These are phyloP conservation scores for Schrankia costaestrigalis DNA, from an alignment of 2,888 invertebrate species.

Conservation along the genomic window DNA sequence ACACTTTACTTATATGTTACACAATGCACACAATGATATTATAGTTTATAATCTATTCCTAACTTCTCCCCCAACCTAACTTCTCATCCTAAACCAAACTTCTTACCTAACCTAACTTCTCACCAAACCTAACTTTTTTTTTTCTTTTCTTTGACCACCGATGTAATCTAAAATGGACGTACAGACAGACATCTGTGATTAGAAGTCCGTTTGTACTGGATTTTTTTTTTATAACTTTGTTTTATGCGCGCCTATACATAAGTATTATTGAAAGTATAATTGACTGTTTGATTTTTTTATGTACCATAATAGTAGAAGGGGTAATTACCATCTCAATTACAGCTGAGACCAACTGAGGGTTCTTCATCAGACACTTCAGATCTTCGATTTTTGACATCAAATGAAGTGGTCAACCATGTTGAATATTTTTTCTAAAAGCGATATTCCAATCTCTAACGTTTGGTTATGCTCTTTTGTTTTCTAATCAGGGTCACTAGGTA, in stretches of 20 bases:
- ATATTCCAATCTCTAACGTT: not conserved
- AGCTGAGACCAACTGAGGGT: not conserved
- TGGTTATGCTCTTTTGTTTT: not conserved
- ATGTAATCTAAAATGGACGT: not conserved
- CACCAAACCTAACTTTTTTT: too few species aligned
- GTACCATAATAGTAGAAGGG: not conserved
- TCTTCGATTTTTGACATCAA: not conserved
- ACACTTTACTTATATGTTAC: too few species aligned
- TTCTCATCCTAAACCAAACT: too few species aligned
- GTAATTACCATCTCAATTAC: not conserved
- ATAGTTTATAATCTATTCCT: too few species aligned
- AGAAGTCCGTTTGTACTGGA: not conserved
- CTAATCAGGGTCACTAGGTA: constrained; percentile 3
- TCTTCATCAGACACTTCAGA: not conserved
- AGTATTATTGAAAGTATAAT: too few species aligned
- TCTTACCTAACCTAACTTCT: too few species aligned
- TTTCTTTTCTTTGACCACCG: not conserved
- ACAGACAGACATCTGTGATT: not conserved
- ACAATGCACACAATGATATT: too few species aligned
- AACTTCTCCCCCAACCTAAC: too few species aligned
- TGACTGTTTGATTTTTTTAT: not conserved
- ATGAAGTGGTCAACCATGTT: not conserved
- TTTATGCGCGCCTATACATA: not conserved
- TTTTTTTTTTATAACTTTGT: not conserved
- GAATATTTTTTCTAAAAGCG: not conserved